Percentiles rank a stretch among this genome's conserved stretches.
phyloP scores from a whole-genome alignment of 2,113 vertebrate species.

The Xiphophorus maculatus region DNA sequence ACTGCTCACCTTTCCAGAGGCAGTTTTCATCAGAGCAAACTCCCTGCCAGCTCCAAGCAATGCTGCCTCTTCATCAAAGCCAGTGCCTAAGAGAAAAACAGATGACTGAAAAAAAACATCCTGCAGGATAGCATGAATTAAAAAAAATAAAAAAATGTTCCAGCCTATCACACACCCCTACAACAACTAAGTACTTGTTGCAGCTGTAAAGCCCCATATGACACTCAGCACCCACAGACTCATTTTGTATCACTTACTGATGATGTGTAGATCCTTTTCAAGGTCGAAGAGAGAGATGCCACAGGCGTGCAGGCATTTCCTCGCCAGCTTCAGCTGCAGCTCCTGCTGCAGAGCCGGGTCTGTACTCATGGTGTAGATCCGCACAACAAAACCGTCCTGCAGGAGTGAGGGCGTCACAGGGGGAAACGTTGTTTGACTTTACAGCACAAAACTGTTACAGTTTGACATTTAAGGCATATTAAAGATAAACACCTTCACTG shows the following conservation, averaged over 20 bases:
- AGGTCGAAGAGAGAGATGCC: slow-evolving; percentile 98
- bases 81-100: slow-evolving; percentile 85
- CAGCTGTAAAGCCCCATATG: not conserved
- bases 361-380: slow-evolving; percentile 95
- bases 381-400: slow-evolving; percentile 98
- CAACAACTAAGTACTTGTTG: not conserved
- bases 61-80: slow-evolving; percentile 98
- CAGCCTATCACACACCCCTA: not conserved
- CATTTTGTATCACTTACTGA: slow-evolving; percentile 85
- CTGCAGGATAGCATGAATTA: not conserved
- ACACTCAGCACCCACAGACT: too few relatives aligned
- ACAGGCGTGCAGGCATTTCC: slow-evolving; percentile 98
- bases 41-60: slow-evolving; percentile 96
- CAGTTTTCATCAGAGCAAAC: slow-evolving; percentile 98
- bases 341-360: slow-evolving; percentile 97
- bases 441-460: slow-evolving; percentile 1
- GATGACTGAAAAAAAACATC: slow-evolving; percentile 25
- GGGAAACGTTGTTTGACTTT: slow-evolving; percentile 15
- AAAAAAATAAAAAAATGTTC: not conserved
- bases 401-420: slow-evolving; percentile 5
- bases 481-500: not conserved
- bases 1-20: slow-evolving; percentile 92
- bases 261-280: slow-evolving; percentile 98
- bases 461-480: not conserved
- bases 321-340: slow-evolving; percentile 96